Percentiles rank a stretch among this genome's conserved stretches.
phyloP scores from a whole-genome alignment of 2,113 vertebrate genomes.

The Pygathrix nemaeus region DNA sequence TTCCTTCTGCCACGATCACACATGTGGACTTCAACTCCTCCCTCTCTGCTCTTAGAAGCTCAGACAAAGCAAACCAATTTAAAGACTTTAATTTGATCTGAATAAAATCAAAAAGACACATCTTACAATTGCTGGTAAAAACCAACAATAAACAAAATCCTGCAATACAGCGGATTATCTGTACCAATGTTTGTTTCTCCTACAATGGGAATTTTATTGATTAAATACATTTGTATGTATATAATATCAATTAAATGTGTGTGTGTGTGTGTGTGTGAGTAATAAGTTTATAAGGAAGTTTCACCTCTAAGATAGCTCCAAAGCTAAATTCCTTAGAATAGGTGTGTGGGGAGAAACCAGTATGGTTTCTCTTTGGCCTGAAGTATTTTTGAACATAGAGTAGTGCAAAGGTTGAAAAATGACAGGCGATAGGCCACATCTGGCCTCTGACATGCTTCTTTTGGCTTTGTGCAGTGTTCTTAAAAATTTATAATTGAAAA shows the following conservation, averaged over 20 bases:
- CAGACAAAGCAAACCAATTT: slow-evolving; percentile 25
- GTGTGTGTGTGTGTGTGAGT: not conserved
- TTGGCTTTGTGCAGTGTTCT: not conserved
- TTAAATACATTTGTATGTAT: not conserved
- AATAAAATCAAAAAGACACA: not conserved
- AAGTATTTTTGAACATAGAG: not conserved
- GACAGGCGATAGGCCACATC: not conserved
- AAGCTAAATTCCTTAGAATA: not conserved
- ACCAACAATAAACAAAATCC: not conserved
- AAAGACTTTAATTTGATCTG: not conserved
- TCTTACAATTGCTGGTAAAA: not conserved
- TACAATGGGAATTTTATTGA: not conserved
- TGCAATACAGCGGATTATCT: not conserved
- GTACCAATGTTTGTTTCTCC: not conserved
- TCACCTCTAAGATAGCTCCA: not conserved
- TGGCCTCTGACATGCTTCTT: not conserved
- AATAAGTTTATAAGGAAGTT: not conserved
- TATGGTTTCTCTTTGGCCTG: not conserved
- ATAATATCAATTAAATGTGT: not conserved
- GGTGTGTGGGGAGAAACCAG: not conserved
- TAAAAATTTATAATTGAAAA: slow-evolving; percentile 12
- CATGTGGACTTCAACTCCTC: not conserved
- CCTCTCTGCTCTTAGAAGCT: not conserved
- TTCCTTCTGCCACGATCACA: not conserved
- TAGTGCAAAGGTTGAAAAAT: not conserved